Percentiles rank a stretch among this genome's conserved stretches.
Conservation (phyloP, 2,888 invertebrate species). For the Ceramica pisi region DNA sequence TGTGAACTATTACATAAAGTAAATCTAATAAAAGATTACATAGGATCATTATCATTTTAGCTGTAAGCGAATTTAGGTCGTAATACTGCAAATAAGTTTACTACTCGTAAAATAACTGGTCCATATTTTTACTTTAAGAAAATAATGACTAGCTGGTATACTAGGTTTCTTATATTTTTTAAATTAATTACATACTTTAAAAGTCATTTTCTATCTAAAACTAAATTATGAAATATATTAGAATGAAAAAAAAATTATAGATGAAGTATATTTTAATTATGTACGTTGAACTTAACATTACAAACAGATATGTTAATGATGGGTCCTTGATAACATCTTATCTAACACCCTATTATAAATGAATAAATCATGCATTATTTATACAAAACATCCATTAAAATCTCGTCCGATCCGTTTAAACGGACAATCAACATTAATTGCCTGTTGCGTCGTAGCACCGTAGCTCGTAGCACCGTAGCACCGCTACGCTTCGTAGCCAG, state of each 20-base stretch:
- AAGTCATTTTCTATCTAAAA: neutral
- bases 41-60: neutral
- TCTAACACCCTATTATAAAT: neutral
- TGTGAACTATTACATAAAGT: too few species aligned
- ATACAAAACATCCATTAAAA: slow-evolving; percentile 49
- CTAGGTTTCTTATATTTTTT: neutral
- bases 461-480: slow-evolving; percentile 75
- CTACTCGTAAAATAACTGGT: neutral
- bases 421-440: slow-evolving; percentile 67
- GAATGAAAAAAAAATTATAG: neutral
- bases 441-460: slow-evolving; percentile 84
- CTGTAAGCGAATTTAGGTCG: neutral
- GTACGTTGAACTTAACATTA: neutral
- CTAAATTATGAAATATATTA: neutral
- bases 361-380: slow-evolving; percentile 21
- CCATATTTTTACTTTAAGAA: neutral
- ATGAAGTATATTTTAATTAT: neutral
- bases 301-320: neutral
- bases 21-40: neutral
- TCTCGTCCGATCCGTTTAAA: slow-evolving; percentile 39
- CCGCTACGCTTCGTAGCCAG: slow-evolving; percentile 82
- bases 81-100: slow-evolving; percentile 5
- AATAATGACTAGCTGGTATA: neutral
- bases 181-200: neutral
- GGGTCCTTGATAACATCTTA: neutral